Evolutionary conservation across 2,113 vertebrate species (phyloP), one percentile per base, ranked within the genome.

Genomic region (Heterochromis multidens): DNA sequence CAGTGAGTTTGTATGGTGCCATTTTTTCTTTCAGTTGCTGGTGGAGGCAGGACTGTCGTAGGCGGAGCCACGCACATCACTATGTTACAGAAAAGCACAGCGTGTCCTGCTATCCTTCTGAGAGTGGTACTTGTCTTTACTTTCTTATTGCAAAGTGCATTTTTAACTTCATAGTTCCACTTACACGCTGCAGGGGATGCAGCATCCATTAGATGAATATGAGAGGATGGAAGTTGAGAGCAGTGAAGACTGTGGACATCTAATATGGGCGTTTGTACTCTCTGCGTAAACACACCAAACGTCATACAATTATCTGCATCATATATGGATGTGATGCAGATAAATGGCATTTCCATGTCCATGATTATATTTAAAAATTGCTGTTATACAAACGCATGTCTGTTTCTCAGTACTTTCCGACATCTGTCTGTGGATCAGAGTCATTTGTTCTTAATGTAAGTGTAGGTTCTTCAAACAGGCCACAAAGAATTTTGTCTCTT

Each of bases 11-110:
- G 9, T 29, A 54, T 35, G 57, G 4, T 57, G 59, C 9, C 23
- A 76, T 77, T 61, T 65, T n/a, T 86, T 14, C 35, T 85, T 81
- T 16, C 61, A 99, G 98, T 88, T 99, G 97, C 94, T 99, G 97
- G 92, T 96, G 96, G 91, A 96, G 96, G 87, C 96, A 96, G 17
- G 96, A 96, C 35, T 96, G 94, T 21, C 97, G 96, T 60, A 96
- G 93, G 23, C 96, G 95, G 92, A 97, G 96, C 74, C 95, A 91
- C 2, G 85, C 92, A 0, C 93, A 96, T 1, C 63, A 94, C 54
- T 96, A 96, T 59, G 62, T 91, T 62, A 94, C 95, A 0, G 97
- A 98, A 91, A 97, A 97, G 80, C 94, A 95, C 0, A 90, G 94
- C 57, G 60, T 94, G 0, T 92, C 97, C 57, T 96, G 94, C 95